Conservation (phyloP, 2,797 vertebrate genomes). For the Erpetoichthys calabaricus region DNA sequence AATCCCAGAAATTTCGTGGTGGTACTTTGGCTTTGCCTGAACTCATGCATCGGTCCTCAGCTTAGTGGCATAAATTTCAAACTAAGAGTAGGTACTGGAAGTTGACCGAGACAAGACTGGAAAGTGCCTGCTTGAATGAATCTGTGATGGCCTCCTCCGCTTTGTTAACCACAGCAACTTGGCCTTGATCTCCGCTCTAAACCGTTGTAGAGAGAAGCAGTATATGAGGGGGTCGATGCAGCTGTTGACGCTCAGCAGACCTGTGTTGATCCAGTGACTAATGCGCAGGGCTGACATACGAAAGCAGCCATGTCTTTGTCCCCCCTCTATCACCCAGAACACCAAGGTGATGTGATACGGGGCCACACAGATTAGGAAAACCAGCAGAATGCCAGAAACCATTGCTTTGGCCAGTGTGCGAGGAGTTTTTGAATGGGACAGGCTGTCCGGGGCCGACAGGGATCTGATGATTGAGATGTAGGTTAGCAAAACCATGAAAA, state of each 20-base stretch:
- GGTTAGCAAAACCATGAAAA: constrained; percentile 32
- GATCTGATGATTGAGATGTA: constrained; percentile 24
- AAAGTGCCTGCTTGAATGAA: too few species aligned
- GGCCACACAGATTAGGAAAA: constrained; percentile 31
- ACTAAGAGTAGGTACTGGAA: too few species aligned
- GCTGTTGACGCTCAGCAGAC: constrained; percentile 39
- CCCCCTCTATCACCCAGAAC: constrained; percentile 26
- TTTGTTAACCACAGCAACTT: too few species aligned
- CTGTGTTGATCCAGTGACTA: constrained; percentile 27
- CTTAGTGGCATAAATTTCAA: too few species aligned
- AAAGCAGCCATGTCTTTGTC: neutral
- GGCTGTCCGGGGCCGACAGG: constrained; percentile 6
- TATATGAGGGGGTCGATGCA: constrained; percentile 36
- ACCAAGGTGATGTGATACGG: constrained; percentile 36
- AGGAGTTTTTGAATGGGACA: neutral
- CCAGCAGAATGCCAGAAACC: constrained; percentile 36
- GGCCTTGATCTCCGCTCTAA: constrained; percentile 17
- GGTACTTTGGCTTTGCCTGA: too few species aligned
- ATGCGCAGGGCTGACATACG: constrained; percentile 11
- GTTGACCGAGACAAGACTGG: too few species aligned
- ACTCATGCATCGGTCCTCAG: too few species aligned
- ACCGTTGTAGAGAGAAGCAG: constrained; percentile 31
- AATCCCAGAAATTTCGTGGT: too few species aligned
- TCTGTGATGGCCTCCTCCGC: too few species aligned
- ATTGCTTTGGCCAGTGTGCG: constrained; percentile 24